Evolutionary conservation across 2,113 vertebrate genomes (phyloP), one percentile per base, ranked within the genome.

Genomic region (Ptilorrhoa leucosticta): DNA sequence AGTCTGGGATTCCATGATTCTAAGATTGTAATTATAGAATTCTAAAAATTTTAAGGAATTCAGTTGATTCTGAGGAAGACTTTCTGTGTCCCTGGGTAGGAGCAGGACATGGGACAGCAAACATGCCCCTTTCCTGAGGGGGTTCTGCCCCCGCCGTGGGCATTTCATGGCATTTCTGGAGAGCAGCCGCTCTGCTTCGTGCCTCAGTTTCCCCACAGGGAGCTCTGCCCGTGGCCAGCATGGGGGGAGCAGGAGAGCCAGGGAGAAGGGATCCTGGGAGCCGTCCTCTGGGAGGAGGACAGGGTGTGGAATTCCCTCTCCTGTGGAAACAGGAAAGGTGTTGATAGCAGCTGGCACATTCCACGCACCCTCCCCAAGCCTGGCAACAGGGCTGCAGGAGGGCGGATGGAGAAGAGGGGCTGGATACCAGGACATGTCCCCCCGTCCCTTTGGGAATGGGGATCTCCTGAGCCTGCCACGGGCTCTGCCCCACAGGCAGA

Each of bases 371-470:
- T 31, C 1, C 11, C 7, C 14, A 5, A 5, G 40, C 6, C 14
- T 1, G 14, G 66, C 8, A 27, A 5, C 14, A 27, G 35, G n/a
- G n/a, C 21, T 37, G 45, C 44, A 60, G 51, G 17, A 31, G 33
- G 44, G 31, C 21, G 31, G 47, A 11, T 23, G 65, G 31, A 42
- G 65, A 23, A 12, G 11, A 56, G 39, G 56, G 42, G 26, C 26
- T 40, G 53, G 28, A 3, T 7, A 1, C 7, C 23, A 17, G 70
- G 70, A 39, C 10, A 1, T 0, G 20, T 50, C 68, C 45, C 31
- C 7, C 9, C 0, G 0, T 17, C 30, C 58, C 45, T 22, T 3
- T 60, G 70, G 82, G 45, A 83, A 39, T 5, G 6, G 1, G 3
- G 31, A 12, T 17, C 26, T 30, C 40, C 61, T 12, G 15, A 19